Base-by-base conservation (phyloP, 2,797 vertebrate genomes). In the Hozukius guyotensis region DNA sequence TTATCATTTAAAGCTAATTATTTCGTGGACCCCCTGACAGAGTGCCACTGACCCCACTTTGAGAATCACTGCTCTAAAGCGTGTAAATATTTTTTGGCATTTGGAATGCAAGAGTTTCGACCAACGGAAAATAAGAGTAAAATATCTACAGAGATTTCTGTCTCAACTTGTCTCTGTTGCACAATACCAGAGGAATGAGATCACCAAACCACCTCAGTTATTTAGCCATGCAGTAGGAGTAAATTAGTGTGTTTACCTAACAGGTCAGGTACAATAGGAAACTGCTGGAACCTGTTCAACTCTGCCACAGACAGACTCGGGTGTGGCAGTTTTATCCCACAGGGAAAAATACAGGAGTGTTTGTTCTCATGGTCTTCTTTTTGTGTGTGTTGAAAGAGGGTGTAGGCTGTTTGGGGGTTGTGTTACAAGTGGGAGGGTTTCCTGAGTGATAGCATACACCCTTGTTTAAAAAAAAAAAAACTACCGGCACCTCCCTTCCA, bases 401-500 rank as follows among this genome's bases (percentile, higher is more conserved):
- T 72, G 92, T 84, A 63, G 10, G 2, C 36, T 36, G 14, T 68
- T 29, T 1, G 9, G 20, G 36, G 9, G n/a, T 60, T 61, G 31
- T 73, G 67, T 72, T 72, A 32, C 38, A 79, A 75, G 75, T 71
- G 82, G 89, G 90, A 85, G 85, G 87, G 76, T 55, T 71, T 75
- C 1, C 42, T 38, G 3, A 16, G 4, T 31, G 18, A 53, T 53
- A 6, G 25, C 59, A 46, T 10, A 62, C 22, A 34, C 67, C 66
- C 46, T 74, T 62, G 31, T 72, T 25, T 2, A 16, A 52, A 24
- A 13, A 52, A 57, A 42, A 55, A 53, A 16, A 72, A 38, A 32
- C 18, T 31, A 4, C 6, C 1, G 3, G 59, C 57, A 16, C 53
- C 70, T 78, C 78, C 87, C 84, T 81, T 78, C 18, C 22, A 85